phyloP scores from a whole-genome alignment of 1,140 invertebrate genomes.

The Drosophila busckii region DNA sequence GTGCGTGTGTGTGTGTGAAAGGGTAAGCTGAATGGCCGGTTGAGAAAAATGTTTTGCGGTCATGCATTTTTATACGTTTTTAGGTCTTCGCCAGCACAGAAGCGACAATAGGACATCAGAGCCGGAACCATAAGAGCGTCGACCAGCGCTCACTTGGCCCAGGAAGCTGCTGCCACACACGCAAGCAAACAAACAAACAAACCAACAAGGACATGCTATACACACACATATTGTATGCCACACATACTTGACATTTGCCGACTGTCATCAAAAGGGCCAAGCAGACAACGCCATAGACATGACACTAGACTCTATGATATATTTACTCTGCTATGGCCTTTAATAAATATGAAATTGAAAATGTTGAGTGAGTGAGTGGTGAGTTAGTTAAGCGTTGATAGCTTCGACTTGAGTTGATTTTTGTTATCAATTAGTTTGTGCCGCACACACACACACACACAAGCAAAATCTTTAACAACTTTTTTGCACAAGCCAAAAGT shows the following conservation, averaged over 20 bases:
- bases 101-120: constrained; percentile 4
- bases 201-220: constrained; percentile 2
- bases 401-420: constrained; percentile 6
- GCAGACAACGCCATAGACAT: neutral
- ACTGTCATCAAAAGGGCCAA: constrained; percentile 17
- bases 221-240: constrained; percentile 6
- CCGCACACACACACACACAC: constrained; percentile 21
- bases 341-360: constrained; percentile 5
- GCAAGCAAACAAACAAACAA: constrained; percentile 1
- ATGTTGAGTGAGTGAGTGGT: too few species aligned
- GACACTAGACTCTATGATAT: constrained; percentile 27
- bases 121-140: too few species aligned
- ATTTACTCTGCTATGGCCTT: constrained; percentile 9
- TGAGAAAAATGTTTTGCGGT: constrained; percentile 70
- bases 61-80: constrained; percentile 66
- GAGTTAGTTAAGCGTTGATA: too few species aligned
- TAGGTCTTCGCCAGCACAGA: neutral
- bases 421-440: constrained; percentile 38
- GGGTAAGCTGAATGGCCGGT: constrained; percentile 33
- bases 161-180: constrained; percentile 7
- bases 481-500: constrained; percentile 38
- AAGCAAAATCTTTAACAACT: constrained; percentile 31
- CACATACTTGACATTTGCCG: constrained; percentile 22
- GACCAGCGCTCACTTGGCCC: constrained; percentile 9
- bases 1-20: neutral